Evolutionary conservation across 2,113 vertebrate species (phyloP).

Genomic region (Coregonus clupeaformis): DNA sequence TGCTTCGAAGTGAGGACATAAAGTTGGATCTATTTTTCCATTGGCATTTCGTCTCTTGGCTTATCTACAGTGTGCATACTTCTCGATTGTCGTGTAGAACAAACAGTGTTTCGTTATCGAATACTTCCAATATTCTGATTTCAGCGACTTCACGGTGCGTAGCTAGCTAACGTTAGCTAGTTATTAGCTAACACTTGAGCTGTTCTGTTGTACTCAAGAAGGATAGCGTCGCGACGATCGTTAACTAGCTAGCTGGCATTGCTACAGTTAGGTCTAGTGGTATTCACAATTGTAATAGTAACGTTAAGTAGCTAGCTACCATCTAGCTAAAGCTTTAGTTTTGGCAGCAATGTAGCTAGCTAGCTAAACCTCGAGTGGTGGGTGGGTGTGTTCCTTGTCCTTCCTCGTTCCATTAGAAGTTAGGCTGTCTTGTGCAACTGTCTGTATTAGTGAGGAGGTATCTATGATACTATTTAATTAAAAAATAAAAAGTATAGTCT

Average conservation of each 20-base stretch:
- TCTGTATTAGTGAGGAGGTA: neutral
- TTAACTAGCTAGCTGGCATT: too few relatives aligned
- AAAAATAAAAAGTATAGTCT: too few relatives aligned
- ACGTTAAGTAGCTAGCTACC: neutral
- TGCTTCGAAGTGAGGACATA: slow-evolving; percentile 32
- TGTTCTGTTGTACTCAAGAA: slow-evolving; percentile 28
- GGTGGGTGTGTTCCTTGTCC: neutral
- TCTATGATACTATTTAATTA: too few relatives aligned
- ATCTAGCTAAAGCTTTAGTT: too few relatives aligned
- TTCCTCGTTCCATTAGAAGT: neutral
- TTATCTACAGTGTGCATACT: slow-evolving; percentile 2
- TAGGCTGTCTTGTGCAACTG: neutral
- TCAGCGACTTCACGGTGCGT: slow-evolving; percentile 51
- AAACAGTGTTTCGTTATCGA: neutral
- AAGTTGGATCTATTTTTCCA: slow-evolving; percentile 54
- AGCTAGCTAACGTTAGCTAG: neutral
- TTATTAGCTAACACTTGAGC: neutral
- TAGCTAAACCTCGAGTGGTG: too few relatives aligned
- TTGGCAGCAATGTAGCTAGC: neutral
- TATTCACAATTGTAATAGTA: too few relatives aligned
- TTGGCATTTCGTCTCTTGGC: slow-evolving; percentile 40
- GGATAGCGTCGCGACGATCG: too few relatives aligned
- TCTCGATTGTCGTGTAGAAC: slow-evolving; percentile 12
- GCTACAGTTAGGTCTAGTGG: too few relatives aligned
- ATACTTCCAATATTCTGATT: neutral